phyloP scores from a whole-genome alignment of 2,888 invertebrate species.

The Tetheella fluctuosa region DNA sequence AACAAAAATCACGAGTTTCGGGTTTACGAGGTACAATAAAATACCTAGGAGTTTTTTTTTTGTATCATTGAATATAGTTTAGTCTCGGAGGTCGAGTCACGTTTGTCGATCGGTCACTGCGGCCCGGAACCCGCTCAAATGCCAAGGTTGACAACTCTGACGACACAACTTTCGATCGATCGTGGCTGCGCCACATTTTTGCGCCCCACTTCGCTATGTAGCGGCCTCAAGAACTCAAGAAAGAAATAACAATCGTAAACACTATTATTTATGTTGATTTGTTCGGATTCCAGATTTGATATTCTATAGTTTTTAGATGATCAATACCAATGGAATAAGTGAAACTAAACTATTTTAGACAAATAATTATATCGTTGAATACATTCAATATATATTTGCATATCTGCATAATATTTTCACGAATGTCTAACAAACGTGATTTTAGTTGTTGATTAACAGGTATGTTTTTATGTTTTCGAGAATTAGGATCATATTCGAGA shows the following conservation, averaged over 20 bases:
- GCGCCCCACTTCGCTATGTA: slow-evolving; percentile 64
- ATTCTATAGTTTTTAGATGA: neutral
- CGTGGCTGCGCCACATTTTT: slow-evolving; percentile 76
- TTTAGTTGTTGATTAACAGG: neutral
- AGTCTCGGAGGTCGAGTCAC: slow-evolving; percentile 57
- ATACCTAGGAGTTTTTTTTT: neutral
- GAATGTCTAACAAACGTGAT: neutral
- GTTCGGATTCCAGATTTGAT: neutral
- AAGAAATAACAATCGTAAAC: slow-evolving; percentile 21
- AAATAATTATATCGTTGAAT: neutral
- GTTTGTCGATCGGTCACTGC: slow-evolving; percentile 61
- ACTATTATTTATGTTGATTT: neutral
- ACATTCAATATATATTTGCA: neutral
- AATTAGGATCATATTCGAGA: neutral
- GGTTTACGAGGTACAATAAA: neutral
- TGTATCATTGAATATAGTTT: slow-evolving; percentile 35
- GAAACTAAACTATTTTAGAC: neutral
- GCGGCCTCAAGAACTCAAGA: slow-evolving; percentile 21
- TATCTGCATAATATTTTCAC: neutral
- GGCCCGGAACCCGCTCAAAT: slow-evolving; percentile 81
- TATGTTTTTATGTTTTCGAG: neutral
- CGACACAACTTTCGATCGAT: slow-evolving; percentile 82
- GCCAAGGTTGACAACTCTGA: slow-evolving; percentile 84
- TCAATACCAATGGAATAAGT: neutral
- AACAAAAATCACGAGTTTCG: neutral